A percentile compares a stretch with the other conserved stretches of the same genome.
Evolutionary conservation across 2,113 vertebrate genomes (phyloP).

Genomic region (Nettapus auritus): DNA sequence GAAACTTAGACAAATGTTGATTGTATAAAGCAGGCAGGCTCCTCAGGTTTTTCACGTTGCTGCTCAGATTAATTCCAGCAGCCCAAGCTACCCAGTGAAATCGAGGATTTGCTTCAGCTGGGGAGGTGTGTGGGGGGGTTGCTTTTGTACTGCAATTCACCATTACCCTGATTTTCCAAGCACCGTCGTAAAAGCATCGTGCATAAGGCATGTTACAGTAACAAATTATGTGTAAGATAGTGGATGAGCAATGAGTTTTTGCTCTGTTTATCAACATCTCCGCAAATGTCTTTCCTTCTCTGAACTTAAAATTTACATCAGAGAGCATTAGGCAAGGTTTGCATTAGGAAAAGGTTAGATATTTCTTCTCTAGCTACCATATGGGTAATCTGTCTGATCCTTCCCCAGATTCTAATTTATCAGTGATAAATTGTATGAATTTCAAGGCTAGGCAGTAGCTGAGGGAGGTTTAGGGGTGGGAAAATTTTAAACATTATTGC

Average conservation of each 20-base stretch:
- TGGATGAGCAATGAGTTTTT: background rate
- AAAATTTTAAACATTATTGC: slow-evolving; percentile 45
- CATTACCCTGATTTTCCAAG: background rate
- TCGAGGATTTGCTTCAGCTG: background rate
- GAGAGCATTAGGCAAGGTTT: slow-evolving; percentile 30
- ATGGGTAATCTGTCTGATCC: slow-evolving; percentile 62
- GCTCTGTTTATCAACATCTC: background rate
- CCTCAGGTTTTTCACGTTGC: slow-evolving; percentile 4
- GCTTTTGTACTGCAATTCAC: background rate
- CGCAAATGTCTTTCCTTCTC: background rate
- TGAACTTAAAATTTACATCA: slow-evolving; percentile 31
- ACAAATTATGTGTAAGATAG: background rate
- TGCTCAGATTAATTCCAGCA: slow-evolving; percentile 22
- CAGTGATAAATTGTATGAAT: slow-evolving; percentile 62
- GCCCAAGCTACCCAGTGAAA: background rate
- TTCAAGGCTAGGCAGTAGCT: slow-evolving; percentile 54
- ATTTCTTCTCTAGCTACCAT: slow-evolving; percentile 45
- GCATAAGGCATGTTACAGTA: background rate
- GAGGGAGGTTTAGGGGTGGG: slow-evolving; percentile 31
- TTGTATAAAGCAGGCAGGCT: background rate
- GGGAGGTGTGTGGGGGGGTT: background rate
- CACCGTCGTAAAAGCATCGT: background rate
- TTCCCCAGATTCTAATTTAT: slow-evolving; percentile 68
- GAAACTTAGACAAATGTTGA: slow-evolving; percentile 27
- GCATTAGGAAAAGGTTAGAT: slow-evolving; percentile 23